Base-by-base conservation (phyloP, 2,888 invertebrate genomes). In the Phyllotreta cruciferae region DNA sequence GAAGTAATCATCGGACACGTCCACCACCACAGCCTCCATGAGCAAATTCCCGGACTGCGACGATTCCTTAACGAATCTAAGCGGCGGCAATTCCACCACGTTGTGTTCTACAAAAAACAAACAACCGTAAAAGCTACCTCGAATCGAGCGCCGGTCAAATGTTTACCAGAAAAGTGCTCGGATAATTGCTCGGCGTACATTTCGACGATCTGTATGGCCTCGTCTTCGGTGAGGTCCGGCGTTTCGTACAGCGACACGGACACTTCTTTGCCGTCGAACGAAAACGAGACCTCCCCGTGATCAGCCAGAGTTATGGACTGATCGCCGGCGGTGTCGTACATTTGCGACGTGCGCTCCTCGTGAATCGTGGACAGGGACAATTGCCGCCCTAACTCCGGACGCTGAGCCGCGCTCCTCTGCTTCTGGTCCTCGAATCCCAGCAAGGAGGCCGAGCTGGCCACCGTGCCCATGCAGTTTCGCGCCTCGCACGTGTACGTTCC, bases 101-200 rank as follows among this genome's bases (percentile, higher is more conserved):
- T 93, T 93, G 72, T 93, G 92, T 79, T 93, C 93, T 76, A 47
- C n/a, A 24, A 24, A 24, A 24, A 24, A 24, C 24, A 63, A 24
- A 61, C 34, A 53, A 49, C n/a, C 10, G 55, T 41, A 34, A 37
- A 63, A n/a, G 35, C 44, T 11, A 64, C 44, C 10, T 35, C 8
- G 8, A 53, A 7, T 54, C 24, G 24, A 24, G 24, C 34, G 38
- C 38, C 5, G 8, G 35, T 45, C 9, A 13, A 42, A 14, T 34
- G 34, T 56, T 78, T 77, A 86, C 87, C 87, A 69, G 87, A 85
- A 8, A 94, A 90, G 77, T 94, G 91, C 82, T 95, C 94, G 0
- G 94, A 94, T 62, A 94, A 84, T 80, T 95, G 94, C 78, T 95
- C 94, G 0, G 95, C 95, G 76, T 94, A 95, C 93, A 95, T 94